A percentile compares a stretch with the other conserved stretches of the same genome.
Conservation (phyloP, 2,797 vertebrate species). For the Neomorphus geoffroyi region DNA sequence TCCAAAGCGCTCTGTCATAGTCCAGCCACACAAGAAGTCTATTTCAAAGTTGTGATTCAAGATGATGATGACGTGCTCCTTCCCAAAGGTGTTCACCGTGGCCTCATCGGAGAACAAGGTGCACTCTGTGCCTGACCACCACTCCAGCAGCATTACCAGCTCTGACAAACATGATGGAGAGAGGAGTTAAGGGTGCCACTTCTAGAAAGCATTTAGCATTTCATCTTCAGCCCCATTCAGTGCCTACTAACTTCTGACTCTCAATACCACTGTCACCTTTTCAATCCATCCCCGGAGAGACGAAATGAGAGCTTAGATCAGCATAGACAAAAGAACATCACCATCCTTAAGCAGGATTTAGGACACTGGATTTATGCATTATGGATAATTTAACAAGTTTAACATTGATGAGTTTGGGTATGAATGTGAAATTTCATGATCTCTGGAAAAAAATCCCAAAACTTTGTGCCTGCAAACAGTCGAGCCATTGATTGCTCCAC, state of each 20-base stretch:
- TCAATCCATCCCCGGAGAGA: background rate
- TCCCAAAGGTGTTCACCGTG: conserved; percentile 89
- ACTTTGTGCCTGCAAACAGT: background rate
- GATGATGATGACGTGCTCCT: conserved; percentile 95
- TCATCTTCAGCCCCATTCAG: background rate
- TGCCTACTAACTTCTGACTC: background rate
- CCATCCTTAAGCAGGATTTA: background rate
- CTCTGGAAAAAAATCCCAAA: background rate
- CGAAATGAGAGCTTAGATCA: background rate
- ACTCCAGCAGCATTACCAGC: conserved; percentile 97
- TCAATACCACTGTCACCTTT: background rate
- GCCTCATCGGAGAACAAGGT: conserved; percentile 92
- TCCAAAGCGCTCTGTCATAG: conserved; percentile 95
- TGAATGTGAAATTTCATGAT: background rate
- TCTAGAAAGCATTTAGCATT: background rate
- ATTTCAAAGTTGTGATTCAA: conserved; percentile 99
- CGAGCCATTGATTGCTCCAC: background rate
- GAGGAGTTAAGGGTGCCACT: background rate
- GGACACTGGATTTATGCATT: background rate
- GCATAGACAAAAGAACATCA: background rate
- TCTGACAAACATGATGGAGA: conserved; percentile 74
- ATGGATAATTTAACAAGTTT: background rate
- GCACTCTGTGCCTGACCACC: conserved; percentile 98
- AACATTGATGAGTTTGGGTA: background rate
- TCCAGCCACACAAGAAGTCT: conserved; percentile 98